Evolutionary conservation across 2,113 vertebrate species (phyloP).

Genomic region (Silurus glanis): DNA sequence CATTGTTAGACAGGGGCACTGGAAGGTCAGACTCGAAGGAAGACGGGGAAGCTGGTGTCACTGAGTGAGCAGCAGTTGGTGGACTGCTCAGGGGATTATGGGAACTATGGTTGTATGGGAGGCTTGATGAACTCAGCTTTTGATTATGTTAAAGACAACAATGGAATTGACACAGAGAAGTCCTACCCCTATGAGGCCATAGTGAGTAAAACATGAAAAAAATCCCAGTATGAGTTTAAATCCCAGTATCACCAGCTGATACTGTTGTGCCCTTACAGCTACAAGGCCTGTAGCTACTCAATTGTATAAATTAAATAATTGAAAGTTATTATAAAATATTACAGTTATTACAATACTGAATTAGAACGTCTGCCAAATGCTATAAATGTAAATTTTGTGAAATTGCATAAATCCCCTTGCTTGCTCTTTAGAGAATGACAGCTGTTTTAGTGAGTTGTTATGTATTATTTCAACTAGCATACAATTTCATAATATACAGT

Average conservation of each 20-base stretch:
- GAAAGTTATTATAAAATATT: no score
- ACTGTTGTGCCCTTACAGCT: no score
- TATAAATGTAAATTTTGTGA: neutral
- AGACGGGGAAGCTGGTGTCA: slow-evolving; percentile 72
- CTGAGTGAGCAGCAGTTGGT: slow-evolving; percentile 80
- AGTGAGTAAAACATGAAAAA: slow-evolving; percentile 53
- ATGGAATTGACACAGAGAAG: slow-evolving; percentile 73
- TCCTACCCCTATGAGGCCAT: slow-evolving; percentile 74
- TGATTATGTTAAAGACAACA: slow-evolving; percentile 64
- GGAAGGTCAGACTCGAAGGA: slow-evolving; percentile 74
- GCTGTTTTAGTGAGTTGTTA: neutral
- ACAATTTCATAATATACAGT: neutral
- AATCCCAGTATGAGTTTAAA: no score
- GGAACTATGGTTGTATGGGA: slow-evolving; percentile 69
- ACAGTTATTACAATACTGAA: no score
- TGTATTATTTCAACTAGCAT: neutral
- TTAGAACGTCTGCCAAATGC: no score
- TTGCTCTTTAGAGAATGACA: neutral
- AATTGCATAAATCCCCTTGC: neutral
- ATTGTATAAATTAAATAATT: no score
- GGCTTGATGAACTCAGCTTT: slow-evolving; percentile 74
- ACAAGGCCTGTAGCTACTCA: no score
- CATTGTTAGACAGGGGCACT: slow-evolving; percentile 69
- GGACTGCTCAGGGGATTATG: slow-evolving; percentile 71
- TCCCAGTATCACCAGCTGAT: no score